Evolutionary conservation across 2,113 vertebrate species (phyloP).

Genomic region (Ctenomys sociabilis): DNA sequence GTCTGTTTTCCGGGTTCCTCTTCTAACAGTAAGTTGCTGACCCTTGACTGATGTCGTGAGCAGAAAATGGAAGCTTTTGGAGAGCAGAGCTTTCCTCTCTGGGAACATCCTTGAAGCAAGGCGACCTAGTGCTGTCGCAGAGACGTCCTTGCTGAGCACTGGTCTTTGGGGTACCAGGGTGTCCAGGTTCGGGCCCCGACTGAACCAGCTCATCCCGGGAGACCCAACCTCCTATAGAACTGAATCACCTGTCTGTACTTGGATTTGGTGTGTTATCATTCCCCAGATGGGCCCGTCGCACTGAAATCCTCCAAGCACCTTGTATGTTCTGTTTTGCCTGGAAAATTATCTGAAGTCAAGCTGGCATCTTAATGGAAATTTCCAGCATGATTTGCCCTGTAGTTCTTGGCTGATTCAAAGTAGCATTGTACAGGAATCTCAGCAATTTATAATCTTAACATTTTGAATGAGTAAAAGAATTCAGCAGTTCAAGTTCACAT

Average conservation of each 20-base stretch:
- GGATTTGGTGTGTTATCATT: neutral
- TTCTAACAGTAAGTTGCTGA: neutral
- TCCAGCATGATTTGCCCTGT: neutral
- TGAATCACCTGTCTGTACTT: neutral
- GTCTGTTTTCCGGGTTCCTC: neutral
- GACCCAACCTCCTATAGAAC: fast-evolving
- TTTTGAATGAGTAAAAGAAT: slow-evolving; percentile 60
- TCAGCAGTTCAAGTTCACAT: neutral
- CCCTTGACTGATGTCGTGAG: neutral
- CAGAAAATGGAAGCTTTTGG: neutral
- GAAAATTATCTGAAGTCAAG: slow-evolving; percentile 4
- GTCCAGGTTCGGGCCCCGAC: neutral
- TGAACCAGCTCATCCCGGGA: neutral
- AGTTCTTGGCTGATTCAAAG: slow-evolving; percentile 51
- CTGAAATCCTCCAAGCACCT: neutral
- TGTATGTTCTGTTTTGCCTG: neutral
- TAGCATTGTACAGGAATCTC: neutral
- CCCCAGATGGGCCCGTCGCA: neutral
- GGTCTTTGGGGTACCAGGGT: neutral
- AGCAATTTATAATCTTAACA: slow-evolving; percentile 55
- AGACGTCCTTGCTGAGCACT: neutral
- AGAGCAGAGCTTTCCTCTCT: slow-evolving; percentile 21
- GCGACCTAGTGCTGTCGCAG: neutral
- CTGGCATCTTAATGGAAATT: neutral
- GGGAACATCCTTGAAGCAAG: neutral